Conservation (phyloP, 2,888 invertebrate genomes). For the Microctonus brassicae region DNA sequence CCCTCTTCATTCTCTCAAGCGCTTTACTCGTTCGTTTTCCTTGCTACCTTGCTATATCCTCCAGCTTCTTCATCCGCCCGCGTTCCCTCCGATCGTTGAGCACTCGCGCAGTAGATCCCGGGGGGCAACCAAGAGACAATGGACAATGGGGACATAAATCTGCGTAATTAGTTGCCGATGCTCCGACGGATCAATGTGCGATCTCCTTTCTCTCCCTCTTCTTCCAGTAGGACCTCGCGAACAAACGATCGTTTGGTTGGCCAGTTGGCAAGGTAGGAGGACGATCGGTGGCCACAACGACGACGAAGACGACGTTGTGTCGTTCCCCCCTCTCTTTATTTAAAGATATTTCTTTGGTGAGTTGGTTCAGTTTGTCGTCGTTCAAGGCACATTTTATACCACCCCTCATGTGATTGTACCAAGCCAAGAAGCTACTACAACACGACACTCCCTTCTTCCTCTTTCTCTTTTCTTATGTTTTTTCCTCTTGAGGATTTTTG, state of each 20-base stretch:
- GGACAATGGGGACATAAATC: slow-evolving; percentile 95
- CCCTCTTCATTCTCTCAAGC: not conserved
- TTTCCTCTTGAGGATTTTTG: slow-evolving; percentile 37
- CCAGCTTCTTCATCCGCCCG: slow-evolving; percentile 13
- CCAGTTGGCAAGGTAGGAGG: slow-evolving; percentile 64
- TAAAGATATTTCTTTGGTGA: slow-evolving; percentile 29
- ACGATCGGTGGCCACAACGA: slow-evolving; percentile 62
- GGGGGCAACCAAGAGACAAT: slow-evolving; percentile 75
- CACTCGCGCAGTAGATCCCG: slow-evolving; percentile 37
- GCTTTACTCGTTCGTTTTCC: slow-evolving; percentile 33
- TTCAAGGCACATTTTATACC: slow-evolving; percentile 18
- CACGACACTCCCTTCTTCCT: slow-evolving; percentile 61
- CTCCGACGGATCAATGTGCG: slow-evolving; percentile 70
- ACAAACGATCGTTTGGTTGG: slow-evolving; percentile 69
- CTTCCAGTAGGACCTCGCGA: slow-evolving; percentile 50
- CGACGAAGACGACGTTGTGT: slow-evolving; percentile 4
- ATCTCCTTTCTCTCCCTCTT: slow-evolving; percentile 63
- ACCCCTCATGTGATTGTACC: slow-evolving; percentile 25
- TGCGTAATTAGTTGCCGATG: slow-evolving; percentile 90
- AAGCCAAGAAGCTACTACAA: slow-evolving; percentile 27
- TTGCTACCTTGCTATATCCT: slow-evolving; percentile 36
- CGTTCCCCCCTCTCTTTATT: slow-evolving; percentile 43
- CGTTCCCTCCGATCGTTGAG: slow-evolving; percentile 5
- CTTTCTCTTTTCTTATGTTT: slow-evolving; percentile 21
- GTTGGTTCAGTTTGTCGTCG: slow-evolving; percentile 30